Base-by-base conservation (phyloP, 1,140 invertebrate species). In the Drosophila parabipectinata region DNA sequence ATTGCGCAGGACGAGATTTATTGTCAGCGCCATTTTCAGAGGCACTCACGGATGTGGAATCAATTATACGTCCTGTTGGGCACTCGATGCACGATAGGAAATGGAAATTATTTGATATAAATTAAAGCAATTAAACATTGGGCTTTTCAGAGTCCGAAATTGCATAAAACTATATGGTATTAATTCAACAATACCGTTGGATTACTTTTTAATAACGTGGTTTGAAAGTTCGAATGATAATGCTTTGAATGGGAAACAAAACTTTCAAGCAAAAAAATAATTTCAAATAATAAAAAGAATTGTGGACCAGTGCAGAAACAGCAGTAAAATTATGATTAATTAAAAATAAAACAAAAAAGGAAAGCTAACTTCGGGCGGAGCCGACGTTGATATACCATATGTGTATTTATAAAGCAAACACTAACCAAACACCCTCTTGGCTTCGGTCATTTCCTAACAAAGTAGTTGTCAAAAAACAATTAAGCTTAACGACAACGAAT, bases 41-140 rank as follows among this genome's bases (percentile, higher is more conserved):
- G 67, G 74, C 73, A 77, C 63, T 66, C 66, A 59, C 74, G 82
- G 82, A 87, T 82, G 77, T 87, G 66, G 57, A 87, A 87, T 87
- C 82, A 87, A 87, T 87, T 87, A 87, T 78, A 82, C 82, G 83
- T 83, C 82, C 78, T 64, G 82, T 87, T 87, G 47, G 82, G 52
- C 69, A 69, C 68, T 82, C 71, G 57, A 59, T 56, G 74, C 71
- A 84, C 71, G 71, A 82, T 69, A 76, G 82, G 82, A 87, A 87
- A 87, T 87, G 61, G 74, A 78, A 82, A 85, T 75, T 61, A 82
- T 85, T 75, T 51, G 47, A 61, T 78, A 67, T 81, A 87, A 81
- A 72, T 72, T 63, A 55, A 71, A 30, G 61, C 78, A 56, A 84
- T 85, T 76, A 73, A 82, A 45, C 55, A 60, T 75, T 68, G n/a